Evolutionary conservation across 2,113 vertebrate species (phyloP), one percentile per base, ranked within the genome.

Genomic region (Gallinago undulata): DNA sequence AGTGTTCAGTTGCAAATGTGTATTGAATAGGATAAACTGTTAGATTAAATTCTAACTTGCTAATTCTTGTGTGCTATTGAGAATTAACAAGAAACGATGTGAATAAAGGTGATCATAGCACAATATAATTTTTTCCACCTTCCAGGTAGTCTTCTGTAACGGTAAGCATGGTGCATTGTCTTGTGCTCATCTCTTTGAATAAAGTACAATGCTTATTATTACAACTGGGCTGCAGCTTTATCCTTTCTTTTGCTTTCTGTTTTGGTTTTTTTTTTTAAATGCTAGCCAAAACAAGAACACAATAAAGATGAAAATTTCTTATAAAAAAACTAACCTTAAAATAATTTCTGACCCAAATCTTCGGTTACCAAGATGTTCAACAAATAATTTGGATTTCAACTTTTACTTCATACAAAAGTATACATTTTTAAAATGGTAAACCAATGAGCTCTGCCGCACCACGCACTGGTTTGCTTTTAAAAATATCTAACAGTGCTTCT

Each of bases 381-480:
- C 4, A 80, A 50, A 55, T 39, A 47, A 50, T 64, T 17, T 64
- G 11, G 6, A 25, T 72, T 92, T 75, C 7, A 66, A 33, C 13
- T 87, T 60, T 47, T 59, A 33, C 8, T 35, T 82, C 7, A 31
- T 45, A 57, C 8, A 22, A n/a, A 83, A 35, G 4, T 39, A 30
- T 19, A 19, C 0, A 3, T 62, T 67, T 82, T 63, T 33, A 50
- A 78, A 90, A 64, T 33, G 2, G 9, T 17, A 59, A 55, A 68
- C 2, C 30, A 7, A 31, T 55, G 2, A 83, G 1, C 10, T 87
- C 31, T 4, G 2, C 31, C 43, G 73, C 21, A 66, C 13, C 0
- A 0, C 39, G 10, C 2, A 33, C 13, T 35, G 28, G 68, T 88
- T 88, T 85, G 7, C 9, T 85, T 90, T 70, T 62, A 53, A 50